Evolutionary conservation across 1,140 invertebrate genomes (phyloP).

Genomic region (Trachymyrmex septentrionalis): DNA sequence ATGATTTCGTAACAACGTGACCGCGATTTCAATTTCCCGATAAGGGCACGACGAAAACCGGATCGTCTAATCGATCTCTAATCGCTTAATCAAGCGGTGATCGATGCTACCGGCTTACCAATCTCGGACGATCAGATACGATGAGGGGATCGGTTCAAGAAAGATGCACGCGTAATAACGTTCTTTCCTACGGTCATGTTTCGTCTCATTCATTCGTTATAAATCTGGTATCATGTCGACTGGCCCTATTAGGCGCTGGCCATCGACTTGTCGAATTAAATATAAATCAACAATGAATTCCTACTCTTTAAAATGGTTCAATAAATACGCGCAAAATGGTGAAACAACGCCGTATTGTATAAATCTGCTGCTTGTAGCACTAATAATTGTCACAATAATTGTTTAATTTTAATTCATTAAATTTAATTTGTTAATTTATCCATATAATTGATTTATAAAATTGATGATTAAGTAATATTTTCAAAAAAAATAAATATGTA

Average conservation of each 20-base stretch:
- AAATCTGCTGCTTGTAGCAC: background rate
- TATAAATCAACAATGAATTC: background rate
- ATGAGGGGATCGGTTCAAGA: constrained; percentile 4
- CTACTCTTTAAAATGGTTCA: background rate
- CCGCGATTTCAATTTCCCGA: constrained; percentile 9
- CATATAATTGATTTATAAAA: background rate
- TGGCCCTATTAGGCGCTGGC: constrained; percentile 2
- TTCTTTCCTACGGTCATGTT: constrained; percentile 12
- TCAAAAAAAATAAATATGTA: background rate
- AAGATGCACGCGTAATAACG: constrained; percentile 21
- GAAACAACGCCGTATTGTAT: background rate
- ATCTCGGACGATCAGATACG: constrained; percentile 13
- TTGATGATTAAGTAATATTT: background rate
- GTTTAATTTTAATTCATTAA: background rate
- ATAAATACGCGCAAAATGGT: background rate
- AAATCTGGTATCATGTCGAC: constrained; percentile 29
- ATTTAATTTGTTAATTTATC: constrained; percentile 9
- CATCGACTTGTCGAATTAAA: constrained; percentile 38
- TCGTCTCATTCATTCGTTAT: constrained; percentile 14
- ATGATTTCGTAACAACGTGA: background rate
- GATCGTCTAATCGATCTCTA: constrained; percentile 54
- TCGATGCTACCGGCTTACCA: constrained; percentile 65
- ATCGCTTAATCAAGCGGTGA: constrained; percentile 66
- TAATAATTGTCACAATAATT: background rate
- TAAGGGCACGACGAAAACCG: constrained; percentile 39